These are phyloP conservation scores for Percopsis transmontana DNA, from an alignment of 2,113 vertebrate species.

Conservation along the genomic window DNA sequence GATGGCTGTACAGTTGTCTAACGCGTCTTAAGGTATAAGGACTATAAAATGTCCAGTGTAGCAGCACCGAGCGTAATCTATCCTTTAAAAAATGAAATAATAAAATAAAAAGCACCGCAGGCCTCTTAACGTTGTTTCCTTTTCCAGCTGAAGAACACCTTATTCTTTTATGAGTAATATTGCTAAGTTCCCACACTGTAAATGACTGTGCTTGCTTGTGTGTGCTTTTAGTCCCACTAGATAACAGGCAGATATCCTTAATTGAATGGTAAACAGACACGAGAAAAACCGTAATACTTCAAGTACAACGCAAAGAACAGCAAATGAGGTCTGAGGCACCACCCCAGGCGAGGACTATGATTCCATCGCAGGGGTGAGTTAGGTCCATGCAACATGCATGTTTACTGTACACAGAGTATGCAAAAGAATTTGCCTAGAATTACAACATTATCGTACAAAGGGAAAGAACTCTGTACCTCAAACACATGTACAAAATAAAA, in stretches of 20 bases:
- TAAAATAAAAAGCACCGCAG: too few species aligned
- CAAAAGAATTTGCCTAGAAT: conserved; percentile 1
- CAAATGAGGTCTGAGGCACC: conserved; percentile 36
- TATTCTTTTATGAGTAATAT: not conserved
- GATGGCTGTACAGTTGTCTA: not conserved
- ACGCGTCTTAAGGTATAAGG: not conserved
- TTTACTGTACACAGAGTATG: conserved; percentile 22
- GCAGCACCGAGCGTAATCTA: not conserved
- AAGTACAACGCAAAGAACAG: conserved; percentile 35
- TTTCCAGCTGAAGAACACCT: not conserved
- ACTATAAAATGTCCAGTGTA: not conserved
- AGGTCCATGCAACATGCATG: conserved; percentile 63
- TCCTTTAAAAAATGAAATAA: too few species aligned
- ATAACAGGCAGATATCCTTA: conserved; percentile 16
- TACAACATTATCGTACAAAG: conserved; percentile 1
- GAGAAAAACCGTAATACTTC: conserved; percentile 25
- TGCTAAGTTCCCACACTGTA: conserved; percentile 12
- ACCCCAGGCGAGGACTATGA: conserved; percentile 9
- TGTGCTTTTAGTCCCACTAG: conserved; percentile 9
- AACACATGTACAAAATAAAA: conserved; percentile 30
- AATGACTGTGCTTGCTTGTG: conserved; percentile 7
- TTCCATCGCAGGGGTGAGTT: conserved; percentile 27
- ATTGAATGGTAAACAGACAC: conserved; percentile 14
- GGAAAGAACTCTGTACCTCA: not conserved
- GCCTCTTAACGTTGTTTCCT: not conserved